Base-by-base conservation (phyloP, 2,113 vertebrate species). In the Cephalopterus ornatus region DNA sequence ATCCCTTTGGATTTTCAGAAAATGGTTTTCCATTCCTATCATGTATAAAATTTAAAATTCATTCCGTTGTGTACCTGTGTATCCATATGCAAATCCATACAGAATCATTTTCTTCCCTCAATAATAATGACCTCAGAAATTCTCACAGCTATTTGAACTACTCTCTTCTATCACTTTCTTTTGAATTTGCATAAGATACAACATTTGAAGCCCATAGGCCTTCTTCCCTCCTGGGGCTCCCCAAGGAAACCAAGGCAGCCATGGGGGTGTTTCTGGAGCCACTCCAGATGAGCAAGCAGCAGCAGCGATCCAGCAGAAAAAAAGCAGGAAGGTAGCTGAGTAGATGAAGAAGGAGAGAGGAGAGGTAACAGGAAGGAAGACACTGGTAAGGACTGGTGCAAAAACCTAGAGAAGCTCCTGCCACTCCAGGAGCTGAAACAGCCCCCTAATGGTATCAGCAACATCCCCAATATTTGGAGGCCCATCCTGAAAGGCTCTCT, bases 291-390 rank as follows among this genome's bases (percentile, higher is more conserved):
- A 42, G 20, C 47, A 41, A 66, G 37, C 17, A 42, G 42, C 9
- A 4, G 24, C 32, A 88, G 7, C 11, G 46, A 18, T n/a, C 23
- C 37, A 53, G 49, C 39, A 63, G 17, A 75, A 44, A 62, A 62
- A 50, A 88, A 68, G 26, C 1, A 6, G 10, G 8, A 93, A 80
- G 24, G 23, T 28, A 30, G 58, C 27, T 46, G 18, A 68, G 37
- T 39, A 42, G 78, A 67, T 0, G 0, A 58, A 50, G 33, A 42
- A 65, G 49, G 12, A 9, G 11, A 49, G 35, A 73, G 9, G 10
- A 89, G 18, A 62, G 32, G 14, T 9, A 66, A 46, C 0, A 1
- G 18, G 39, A 71, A 89, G n/a, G 39, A 78, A 30, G 26, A 62
- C 1, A 9, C 27, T 76, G 21, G 15, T 79, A 93, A 19, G 13